Conservation (phyloP, 2,797 vertebrate genomes). For the Sebastes matsubarae region DNA sequence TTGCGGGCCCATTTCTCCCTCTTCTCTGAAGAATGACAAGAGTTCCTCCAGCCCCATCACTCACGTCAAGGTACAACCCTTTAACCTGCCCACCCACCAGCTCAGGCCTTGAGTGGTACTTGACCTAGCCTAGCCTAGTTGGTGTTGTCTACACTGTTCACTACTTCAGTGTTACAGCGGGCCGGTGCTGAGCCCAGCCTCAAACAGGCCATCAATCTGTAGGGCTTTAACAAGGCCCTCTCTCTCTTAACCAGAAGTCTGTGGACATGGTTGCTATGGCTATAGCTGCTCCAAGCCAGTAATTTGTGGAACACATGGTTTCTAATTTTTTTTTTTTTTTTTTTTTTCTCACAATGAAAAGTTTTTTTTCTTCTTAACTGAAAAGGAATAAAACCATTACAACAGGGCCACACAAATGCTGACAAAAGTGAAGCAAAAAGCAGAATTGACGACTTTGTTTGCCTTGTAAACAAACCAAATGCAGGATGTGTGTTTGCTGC, state of each 20-base stretch:
- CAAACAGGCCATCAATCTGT: slow-evolving; percentile 78
- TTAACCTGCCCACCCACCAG: slow-evolving; percentile 37
- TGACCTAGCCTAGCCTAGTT: slow-evolving; percentile 62
- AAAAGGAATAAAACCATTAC: slow-evolving; percentile 62
- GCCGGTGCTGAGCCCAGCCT: slow-evolving; percentile 47
- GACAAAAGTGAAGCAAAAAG: slow-evolving; percentile 47
- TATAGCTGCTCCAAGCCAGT: slow-evolving; percentile 69
- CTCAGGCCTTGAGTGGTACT: slow-evolving; percentile 61
- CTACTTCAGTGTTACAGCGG: slow-evolving; percentile 38
- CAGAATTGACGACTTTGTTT: slow-evolving; percentile 38
- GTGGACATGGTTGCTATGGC: slow-evolving; percentile 83
- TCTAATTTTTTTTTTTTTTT: slow-evolving; percentile 36
- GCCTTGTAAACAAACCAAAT: slow-evolving; percentile 64
- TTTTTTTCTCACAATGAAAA: slow-evolving; percentile 54
- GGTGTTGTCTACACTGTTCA: slow-evolving; percentile 36
- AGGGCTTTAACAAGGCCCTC: slow-evolving; percentile 76
- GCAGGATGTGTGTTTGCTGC: slow-evolving; percentile 53
- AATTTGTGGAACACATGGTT: slow-evolving; percentile 77
- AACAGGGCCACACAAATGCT: slow-evolving; percentile 34
- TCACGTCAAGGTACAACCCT: slow-evolving; percentile 93
- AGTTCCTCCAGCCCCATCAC: slow-evolving; percentile 96
- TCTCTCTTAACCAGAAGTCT: slow-evolving; percentile 75
- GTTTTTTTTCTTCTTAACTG: slow-evolving; percentile 27
- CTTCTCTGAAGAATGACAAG: slow-evolving; percentile 98
- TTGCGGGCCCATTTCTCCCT: slow-evolving; percentile 93